Conservation (phyloP, 2,113 vertebrate species). For the Trochalopteron elliotii region DNA sequence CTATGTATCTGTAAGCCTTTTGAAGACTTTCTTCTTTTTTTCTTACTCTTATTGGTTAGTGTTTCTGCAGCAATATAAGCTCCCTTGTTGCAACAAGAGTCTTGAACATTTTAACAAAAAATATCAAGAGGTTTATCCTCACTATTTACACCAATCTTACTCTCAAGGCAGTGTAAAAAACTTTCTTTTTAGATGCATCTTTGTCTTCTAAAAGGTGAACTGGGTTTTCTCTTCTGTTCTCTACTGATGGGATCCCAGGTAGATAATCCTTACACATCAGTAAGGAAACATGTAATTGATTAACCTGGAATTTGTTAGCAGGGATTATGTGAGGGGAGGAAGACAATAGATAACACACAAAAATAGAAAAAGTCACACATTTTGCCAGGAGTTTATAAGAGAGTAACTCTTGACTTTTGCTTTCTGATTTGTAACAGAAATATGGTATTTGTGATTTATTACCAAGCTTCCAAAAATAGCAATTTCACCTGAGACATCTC, state of each 20-base stretch:
- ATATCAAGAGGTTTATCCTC: not conserved
- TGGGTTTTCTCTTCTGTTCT: not conserved
- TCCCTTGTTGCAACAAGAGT: not conserved
- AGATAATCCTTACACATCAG: not conserved
- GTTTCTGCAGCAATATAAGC: not conserved
- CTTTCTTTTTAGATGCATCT: not conserved
- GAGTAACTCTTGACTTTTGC: not conserved
- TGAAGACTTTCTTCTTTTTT: not conserved
- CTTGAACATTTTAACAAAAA: not conserved
- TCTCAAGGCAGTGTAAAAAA: not conserved
- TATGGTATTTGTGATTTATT: not conserved
- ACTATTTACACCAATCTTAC: not conserved
- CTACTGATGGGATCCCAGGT: not conserved
- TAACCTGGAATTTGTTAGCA: not conserved
- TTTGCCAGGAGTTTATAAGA: not conserved
- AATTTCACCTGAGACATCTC: not conserved
- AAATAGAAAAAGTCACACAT: not conserved
- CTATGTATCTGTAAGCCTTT: not conserved
- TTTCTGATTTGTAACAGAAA: not conserved
- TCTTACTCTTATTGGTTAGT: not conserved
- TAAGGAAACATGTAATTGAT: not conserved
- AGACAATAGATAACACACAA: not conserved
- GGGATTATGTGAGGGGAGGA: not conserved
- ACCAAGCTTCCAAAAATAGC: not conserved
- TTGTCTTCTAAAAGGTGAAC: not conserved